These are phyloP conservation scores for Paratrypauchen microcephalus DNA, from an alignment of 2,797 vertebrate species.

Conservation along the genomic window DNA sequence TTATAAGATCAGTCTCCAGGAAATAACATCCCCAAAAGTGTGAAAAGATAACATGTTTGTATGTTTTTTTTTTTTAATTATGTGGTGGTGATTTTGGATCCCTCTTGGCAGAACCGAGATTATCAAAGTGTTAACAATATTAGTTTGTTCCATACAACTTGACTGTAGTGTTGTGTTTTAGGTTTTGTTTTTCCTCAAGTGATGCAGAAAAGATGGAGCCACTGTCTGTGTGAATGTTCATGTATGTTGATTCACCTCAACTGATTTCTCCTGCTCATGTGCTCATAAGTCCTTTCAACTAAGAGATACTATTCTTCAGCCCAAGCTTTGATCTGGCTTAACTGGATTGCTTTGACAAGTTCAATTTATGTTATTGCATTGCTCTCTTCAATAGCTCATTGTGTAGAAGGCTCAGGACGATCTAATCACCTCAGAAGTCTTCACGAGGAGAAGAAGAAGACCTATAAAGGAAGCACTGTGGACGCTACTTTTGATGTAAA, in stretches of 20 bases:
- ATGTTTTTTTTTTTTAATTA: too few relatives aligned
- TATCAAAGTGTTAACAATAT: too few relatives aligned
- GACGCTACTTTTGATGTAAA: conserved; percentile 70
- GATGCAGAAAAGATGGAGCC: too few relatives aligned
- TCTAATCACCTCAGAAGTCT: conserved; percentile 71
- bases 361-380: conserved; percentile 48
- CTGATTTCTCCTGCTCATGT: conserved; percentile 68
- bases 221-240: too few relatives aligned
- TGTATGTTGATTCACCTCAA: conserved; percentile 44
- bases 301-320: conserved; percentile 38
- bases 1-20: too few relatives aligned
- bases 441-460: conserved; percentile 62
- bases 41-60: too few relatives aligned
- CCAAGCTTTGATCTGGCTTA: conserved; percentile 59
- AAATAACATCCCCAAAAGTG: too few relatives aligned
- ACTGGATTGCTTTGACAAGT: conserved; percentile 58
- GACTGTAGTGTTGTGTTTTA: too few relatives aligned
- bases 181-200: too few relatives aligned
- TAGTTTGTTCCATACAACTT: too few relatives aligned
- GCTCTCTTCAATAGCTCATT: conserved; percentile 63
- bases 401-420: conserved; percentile 61
- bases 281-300: conserved; percentile 49
- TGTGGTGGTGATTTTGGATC: too few relatives aligned
- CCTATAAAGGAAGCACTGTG: conserved; percentile 63
- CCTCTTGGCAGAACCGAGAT: too few relatives aligned